A percentile compares a stretch with the other conserved stretches of the same genome.
phyloP scores from a whole-genome alignment of 2,888 invertebrate genomes.

The Drosophila longiperda region DNA sequence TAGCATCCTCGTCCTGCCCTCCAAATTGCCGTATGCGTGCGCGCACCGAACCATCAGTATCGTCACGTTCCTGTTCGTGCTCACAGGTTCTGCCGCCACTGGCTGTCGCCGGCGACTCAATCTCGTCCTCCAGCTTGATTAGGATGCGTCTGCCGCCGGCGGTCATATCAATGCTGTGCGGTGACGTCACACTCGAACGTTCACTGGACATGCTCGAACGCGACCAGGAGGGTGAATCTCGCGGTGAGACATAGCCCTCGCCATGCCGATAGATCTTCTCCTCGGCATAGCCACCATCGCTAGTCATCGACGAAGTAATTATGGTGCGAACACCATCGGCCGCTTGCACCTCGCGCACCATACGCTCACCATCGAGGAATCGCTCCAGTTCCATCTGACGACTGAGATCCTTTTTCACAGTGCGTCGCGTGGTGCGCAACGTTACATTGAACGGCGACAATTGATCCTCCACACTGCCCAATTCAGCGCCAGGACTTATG shows the following conservation, averaged over 20 bases:
- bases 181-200: conserved; percentile 78
- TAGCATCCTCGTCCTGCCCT: conserved; percentile 65
- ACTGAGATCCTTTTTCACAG: conserved; percentile 56
- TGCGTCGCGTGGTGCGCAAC: conserved; percentile 69
- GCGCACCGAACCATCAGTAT: conserved; percentile 73
- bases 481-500: conserved; percentile 70
- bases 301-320: conserved; percentile 82
- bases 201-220: conserved; percentile 74
- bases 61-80: conserved; percentile 57
- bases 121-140: conserved; percentile 80
- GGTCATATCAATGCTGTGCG: conserved; percentile 80
- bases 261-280: conserved; percentile 83
- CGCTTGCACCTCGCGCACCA: conserved; percentile 86
- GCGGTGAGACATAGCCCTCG: conserved; percentile 81
- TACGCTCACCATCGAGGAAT: conserved; percentile 90
- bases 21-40: conserved; percentile 69
- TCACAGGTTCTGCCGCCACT: conserved; percentile 8
- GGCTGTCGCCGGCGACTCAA: conserved; percentile 18
- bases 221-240: conserved; percentile 73
- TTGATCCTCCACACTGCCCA: conserved; percentile 68
- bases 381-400: conserved; percentile 83
- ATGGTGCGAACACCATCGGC: conserved; percentile 83
- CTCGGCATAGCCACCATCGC: conserved; percentile 80
- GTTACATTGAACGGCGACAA: conserved; percentile 81
- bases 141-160: conserved; percentile 82